Percentiles rank a stretch among this genome's conserved stretches.
These are phyloP conservation scores for Ailurus styani DNA, from an alignment of 2,113 vertebrate genomes.

Conservation along the genomic window DNA sequence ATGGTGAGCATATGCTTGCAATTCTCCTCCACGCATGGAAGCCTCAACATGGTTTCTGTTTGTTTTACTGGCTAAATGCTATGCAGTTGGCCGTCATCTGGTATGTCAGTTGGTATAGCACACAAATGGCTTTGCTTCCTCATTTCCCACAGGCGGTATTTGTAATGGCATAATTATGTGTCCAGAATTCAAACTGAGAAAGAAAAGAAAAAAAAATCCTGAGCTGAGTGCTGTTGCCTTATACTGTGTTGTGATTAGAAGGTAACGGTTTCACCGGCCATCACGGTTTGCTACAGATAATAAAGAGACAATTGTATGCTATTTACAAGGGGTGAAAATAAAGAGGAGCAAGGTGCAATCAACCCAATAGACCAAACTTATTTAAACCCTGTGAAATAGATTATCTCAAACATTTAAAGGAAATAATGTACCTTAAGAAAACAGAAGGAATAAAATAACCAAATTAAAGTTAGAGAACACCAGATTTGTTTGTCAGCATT, in stretches of 20 bases:
- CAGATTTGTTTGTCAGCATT: neutral
- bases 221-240: neutral
- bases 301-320: neutral
- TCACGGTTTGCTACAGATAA: neutral
- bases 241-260: slow-evolving; percentile 36
- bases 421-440: neutral
- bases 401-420: neutral
- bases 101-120: slow-evolving; percentile 29
- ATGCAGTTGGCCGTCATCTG: slow-evolving; percentile 64
- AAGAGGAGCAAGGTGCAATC: neutral
- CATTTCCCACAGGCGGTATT: slow-evolving; percentile 53
- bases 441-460: neutral
- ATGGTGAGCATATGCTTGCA: slow-evolving; percentile 34
- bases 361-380: neutral
- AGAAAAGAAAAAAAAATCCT: neutral
- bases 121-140: slow-evolving; percentile 44
- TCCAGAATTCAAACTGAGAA: slow-evolving; percentile 47
- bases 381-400: neutral
- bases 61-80: slow-evolving; percentile 41
- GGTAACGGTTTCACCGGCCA: neutral
- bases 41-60: slow-evolving; percentile 36
- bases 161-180: slow-evolving; percentile 63
- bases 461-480: neutral
- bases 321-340: neutral
- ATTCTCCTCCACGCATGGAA: neutral